These are phyloP conservation scores for Discoglossus pictus DNA, from an alignment of 2,797 vertebrate species.

Conservation along the genomic window DNA sequence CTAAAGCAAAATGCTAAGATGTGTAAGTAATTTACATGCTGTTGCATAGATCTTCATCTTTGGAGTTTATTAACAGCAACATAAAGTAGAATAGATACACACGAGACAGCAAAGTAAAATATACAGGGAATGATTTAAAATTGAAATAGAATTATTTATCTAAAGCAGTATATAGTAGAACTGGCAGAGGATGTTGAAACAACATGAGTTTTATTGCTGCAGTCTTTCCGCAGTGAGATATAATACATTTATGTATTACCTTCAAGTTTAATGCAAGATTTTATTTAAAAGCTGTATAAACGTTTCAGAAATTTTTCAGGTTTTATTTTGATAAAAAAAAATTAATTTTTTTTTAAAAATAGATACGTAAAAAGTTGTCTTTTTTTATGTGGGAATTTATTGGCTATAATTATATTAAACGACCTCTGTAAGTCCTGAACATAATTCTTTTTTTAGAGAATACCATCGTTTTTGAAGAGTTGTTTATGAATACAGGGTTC, in stretches of 20 bases:
- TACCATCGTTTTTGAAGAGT: too few relatives aligned
- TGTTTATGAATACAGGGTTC: too few relatives aligned
- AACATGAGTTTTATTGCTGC: neutral
- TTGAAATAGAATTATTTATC: constrained; percentile 3
- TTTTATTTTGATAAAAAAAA: too few relatives aligned
- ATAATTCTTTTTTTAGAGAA: too few relatives aligned
- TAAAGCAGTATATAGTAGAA: neutral
- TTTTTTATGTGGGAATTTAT: too few relatives aligned
- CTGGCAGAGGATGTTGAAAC: neutral
- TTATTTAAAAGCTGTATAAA: too few relatives aligned
- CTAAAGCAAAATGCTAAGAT: neutral
- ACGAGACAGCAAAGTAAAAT: neutral
- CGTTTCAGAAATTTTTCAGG: too few relatives aligned
- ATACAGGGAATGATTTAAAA: neutral
- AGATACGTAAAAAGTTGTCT: too few relatives aligned
- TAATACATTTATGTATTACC: constrained; percentile 1
- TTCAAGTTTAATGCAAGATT: too few relatives aligned
- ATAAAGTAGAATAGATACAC: neutral
- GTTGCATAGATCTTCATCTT: constrained; percentile 1
- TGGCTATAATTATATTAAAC: too few relatives aligned
- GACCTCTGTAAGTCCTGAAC: too few relatives aligned
- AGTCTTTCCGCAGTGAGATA: neutral
- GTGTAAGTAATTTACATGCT: neutral
- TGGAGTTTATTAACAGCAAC: neutral
- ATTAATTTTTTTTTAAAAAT: too few relatives aligned